These are phyloP conservation scores for Danio jaintianensis DNA, from an alignment of 2,797 vertebrate species.

Conservation along the genomic window DNA sequence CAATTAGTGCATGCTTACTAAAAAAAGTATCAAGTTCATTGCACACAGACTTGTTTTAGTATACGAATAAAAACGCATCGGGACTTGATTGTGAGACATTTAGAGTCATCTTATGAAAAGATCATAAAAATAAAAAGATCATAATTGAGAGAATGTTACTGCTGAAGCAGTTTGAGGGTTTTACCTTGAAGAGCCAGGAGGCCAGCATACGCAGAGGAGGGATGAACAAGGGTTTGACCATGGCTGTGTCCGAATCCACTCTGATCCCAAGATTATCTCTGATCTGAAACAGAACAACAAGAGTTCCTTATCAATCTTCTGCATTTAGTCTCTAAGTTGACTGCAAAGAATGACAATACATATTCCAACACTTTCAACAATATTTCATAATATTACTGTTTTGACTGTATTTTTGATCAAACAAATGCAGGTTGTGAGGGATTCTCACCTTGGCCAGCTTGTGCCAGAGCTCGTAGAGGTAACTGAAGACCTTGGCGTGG, in stretches of 20 bases:
- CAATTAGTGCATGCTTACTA: too few species aligned
- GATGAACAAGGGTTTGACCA: conserved; percentile 89
- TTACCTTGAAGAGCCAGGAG: conserved; percentile 97
- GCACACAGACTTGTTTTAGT: too few species aligned
- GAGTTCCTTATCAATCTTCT: background rate
- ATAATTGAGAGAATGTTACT: background rate
- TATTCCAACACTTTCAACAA: too few species aligned
- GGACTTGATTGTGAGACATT: too few species aligned
- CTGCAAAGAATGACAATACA: background rate
- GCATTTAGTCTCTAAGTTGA: background rate
- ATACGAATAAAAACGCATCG: too few species aligned
- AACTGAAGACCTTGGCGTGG: conserved; percentile 91
- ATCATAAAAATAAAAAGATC: background rate
- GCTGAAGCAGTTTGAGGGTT: too few species aligned
- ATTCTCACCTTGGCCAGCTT: conserved; percentile 93
- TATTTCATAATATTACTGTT: too few species aligned
- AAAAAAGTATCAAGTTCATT: too few species aligned
- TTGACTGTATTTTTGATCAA: too few species aligned
- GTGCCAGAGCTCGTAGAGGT: conserved; percentile 95
- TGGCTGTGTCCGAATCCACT: conserved; percentile 92
- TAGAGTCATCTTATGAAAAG: too few species aligned
- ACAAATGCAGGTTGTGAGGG: background rate
- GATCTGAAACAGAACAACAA: conserved; percentile 79
- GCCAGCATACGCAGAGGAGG: conserved; percentile 97
- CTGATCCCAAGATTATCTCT: conserved; percentile 96